Evolutionary conservation across 2,888 invertebrate species (phyloP).

Genomic region (Drosophila monieri): DNA sequence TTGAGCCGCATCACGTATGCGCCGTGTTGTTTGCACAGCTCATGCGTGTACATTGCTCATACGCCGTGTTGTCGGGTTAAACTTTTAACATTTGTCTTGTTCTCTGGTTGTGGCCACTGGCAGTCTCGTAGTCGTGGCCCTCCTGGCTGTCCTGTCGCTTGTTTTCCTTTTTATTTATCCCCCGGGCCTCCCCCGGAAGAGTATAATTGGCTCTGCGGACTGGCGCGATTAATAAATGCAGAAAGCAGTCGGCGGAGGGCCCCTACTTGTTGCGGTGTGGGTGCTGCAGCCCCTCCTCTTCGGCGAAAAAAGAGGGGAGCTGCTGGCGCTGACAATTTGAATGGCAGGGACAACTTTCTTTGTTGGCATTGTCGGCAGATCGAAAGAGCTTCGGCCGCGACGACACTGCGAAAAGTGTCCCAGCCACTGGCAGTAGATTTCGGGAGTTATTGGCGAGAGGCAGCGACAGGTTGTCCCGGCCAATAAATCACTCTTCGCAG

Average conservation of each 20-base stretch:
- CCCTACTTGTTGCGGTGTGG: constrained; percentile 8
- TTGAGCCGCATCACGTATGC: neutral
- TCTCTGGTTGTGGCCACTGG: neutral
- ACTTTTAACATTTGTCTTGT: constrained; percentile 21
- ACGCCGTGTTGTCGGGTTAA: constrained; percentile 1
- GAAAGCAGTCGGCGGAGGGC: neutral
- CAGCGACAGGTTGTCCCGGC: neutral
- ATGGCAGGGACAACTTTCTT: constrained; percentile 28
- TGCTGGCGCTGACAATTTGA: constrained; percentile 27
- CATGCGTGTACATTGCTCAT: neutral
- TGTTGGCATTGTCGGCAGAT: constrained; percentile 35
- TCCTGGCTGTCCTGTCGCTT: neutral
- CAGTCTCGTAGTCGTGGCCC: no score
- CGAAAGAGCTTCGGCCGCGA: constrained; percentile 19
- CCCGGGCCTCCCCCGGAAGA: neutral
- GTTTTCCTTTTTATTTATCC: neutral
- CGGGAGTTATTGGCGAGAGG: no score
- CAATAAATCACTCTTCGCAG: neutral
- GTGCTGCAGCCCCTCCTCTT: neutral
- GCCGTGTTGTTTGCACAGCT: constrained; percentile 1
- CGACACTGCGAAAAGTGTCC: no score
- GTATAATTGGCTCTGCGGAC: constrained; percentile 32
- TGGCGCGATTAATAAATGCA: constrained; percentile 34
- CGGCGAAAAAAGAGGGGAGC: neutral
- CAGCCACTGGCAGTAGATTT: neutral